Conservation (phyloP, 2,888 invertebrate species). For the Tolmerus cingulatus region DNA sequence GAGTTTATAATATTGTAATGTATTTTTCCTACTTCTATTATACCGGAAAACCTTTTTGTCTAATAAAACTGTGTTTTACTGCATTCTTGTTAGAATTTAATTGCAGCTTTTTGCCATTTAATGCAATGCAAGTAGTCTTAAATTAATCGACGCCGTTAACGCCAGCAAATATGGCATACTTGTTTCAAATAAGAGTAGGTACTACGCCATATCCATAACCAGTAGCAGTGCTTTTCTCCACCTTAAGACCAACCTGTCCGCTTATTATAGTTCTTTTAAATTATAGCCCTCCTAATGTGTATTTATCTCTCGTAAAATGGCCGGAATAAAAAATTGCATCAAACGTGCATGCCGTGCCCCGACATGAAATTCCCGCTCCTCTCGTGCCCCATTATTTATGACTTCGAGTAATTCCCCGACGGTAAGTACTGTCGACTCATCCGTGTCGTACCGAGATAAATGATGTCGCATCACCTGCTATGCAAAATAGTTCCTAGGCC, state of each 20-base stretch:
- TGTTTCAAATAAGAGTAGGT: neutral
- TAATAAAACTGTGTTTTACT: neutral
- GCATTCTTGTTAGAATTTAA: neutral
- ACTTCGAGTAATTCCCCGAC: neutral
- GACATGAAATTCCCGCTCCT: neutral
- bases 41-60: neutral
- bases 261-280: neutral
- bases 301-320: neutral
- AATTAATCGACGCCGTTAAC: neutral
- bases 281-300: neutral
- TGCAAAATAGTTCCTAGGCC: neutral
- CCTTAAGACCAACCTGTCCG: neutral
- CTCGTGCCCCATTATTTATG: slow-evolving; percentile 14
- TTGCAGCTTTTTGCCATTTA: neutral
- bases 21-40: neutral
- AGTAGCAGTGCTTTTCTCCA: neutral
- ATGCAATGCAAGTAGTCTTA: neutral
- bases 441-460: slow-evolving; percentile 33
- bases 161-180: neutral
- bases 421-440: slow-evolving; percentile 23
- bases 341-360: neutral
- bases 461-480: slow-evolving; percentile 43
- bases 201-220: neutral
- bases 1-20: neutral
- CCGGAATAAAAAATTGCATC: neutral